A percentile compares a stretch with the other conserved stretches of the same genome.
Conservation (phyloP, 1,140 invertebrate species). For the Calliopsis andreniformis region DNA sequence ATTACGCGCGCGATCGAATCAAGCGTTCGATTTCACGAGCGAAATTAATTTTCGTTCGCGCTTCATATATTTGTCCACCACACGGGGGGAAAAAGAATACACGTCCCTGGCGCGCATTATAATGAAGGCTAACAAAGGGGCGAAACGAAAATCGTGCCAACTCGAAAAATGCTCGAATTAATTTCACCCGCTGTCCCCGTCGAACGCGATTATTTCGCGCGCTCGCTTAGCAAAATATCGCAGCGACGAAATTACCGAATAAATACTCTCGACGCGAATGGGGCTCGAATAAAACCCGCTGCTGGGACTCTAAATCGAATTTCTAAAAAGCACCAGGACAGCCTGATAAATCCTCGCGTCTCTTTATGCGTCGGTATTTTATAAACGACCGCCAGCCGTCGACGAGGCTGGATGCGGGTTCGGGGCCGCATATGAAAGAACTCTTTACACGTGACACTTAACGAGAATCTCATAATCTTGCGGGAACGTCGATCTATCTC, state of each 20-base stretch:
- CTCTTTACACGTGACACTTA: constrained; percentile 68
- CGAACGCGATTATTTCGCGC: no score
- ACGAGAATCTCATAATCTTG: constrained; percentile 69
- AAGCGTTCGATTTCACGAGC: no score
- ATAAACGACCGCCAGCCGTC: constrained; percentile 34
- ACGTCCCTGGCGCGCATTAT: no score
- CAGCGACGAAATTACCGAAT: background rate
- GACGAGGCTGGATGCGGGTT: background rate
- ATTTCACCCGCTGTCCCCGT: background rate
- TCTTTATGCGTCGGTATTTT: constrained; percentile 57
- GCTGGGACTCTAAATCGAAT: constrained; percentile 41
- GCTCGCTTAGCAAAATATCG: background rate
- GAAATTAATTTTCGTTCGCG: no score
- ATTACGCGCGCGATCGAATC: no score
- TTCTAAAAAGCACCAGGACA: constrained; percentile 23
- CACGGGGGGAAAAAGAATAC: no score
- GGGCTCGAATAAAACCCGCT: background rate
- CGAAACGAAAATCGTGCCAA: no score
- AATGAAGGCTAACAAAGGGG: no score
- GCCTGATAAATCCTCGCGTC: constrained; percentile 56
- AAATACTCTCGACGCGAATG: background rate
- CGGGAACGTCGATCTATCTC: constrained; percentile 50
- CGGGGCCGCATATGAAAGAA: constrained; percentile 56
- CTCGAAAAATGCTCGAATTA: constrained; percentile 4
- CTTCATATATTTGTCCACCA: no score